These are phyloP conservation scores for Aporrectodea caliginosa DNA, from an alignment of 1,140 invertebrate genomes.

Conservation along the genomic window DNA sequence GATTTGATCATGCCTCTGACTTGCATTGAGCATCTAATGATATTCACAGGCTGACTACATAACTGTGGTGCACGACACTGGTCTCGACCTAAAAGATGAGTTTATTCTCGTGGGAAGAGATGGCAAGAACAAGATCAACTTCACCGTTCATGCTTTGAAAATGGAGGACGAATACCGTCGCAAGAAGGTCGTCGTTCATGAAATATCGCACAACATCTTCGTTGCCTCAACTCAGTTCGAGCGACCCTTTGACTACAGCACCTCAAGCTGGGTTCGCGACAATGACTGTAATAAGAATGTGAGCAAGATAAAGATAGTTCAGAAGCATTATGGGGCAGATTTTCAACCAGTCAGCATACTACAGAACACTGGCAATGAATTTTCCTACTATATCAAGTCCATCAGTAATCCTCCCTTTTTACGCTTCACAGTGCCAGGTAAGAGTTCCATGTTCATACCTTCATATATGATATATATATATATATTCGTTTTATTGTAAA, in stretches of 20 bases:
- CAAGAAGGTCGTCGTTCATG: constrained; percentile 30
- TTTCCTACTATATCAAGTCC: constrained; percentile 30
- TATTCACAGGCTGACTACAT: constrained; percentile 24
- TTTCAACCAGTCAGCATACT: background rate
- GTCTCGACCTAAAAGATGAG: constrained; percentile 27
- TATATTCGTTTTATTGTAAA: no score
- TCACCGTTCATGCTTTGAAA: constrained; percentile 18
- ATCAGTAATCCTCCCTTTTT: constrained; percentile 21
- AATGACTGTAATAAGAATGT: constrained; percentile 26
- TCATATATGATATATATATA: no score
- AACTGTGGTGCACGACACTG: constrained; percentile 30
- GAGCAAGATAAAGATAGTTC: constrained; percentile 17
- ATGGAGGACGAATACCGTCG: constrained; percentile 3
- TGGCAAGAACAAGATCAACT: constrained; percentile 2
- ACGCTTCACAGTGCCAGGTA: constrained; percentile 33
- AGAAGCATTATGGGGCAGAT: constrained; percentile 21
- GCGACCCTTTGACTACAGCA: constrained; percentile 30
- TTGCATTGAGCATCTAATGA: no score
- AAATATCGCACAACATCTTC: constrained; percentile 30
- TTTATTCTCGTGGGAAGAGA: constrained; percentile 26
- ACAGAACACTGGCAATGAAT: constrained; percentile 4
- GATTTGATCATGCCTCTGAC: no score
- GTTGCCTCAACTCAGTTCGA: constrained; percentile 28
- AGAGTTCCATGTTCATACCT: no score
- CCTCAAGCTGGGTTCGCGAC: constrained; percentile 28